Evolutionary conservation across 2,797 vertebrate genomes (phyloP).

Genomic region (Erithacus rubecula): DNA sequence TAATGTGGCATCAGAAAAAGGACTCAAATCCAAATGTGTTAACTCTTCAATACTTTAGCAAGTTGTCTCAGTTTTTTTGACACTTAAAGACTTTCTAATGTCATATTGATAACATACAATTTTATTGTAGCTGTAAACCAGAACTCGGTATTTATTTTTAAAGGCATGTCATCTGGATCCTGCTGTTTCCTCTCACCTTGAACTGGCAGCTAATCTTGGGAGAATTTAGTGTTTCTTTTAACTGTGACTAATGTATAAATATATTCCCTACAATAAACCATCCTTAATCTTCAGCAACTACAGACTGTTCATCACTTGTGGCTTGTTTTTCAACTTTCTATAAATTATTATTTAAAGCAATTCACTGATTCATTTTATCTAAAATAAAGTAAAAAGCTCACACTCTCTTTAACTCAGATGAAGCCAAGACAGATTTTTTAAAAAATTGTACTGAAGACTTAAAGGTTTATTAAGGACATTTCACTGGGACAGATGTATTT

Average conservation of each 20-base stretch:
- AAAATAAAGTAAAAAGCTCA: not conserved
- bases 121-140: not conserved
- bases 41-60: not conserved
- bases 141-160: slow-evolving; percentile 6
- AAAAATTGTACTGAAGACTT: not conserved
- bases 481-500: not conserved
- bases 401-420: not conserved
- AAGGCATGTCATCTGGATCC: slow-evolving; percentile 76
- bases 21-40: not conserved
- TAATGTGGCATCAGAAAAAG: not conserved
- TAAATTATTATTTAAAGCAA: not conserved
- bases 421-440: not conserved
- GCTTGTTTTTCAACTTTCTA: not conserved
- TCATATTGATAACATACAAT: not conserved
- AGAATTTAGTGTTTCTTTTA: slow-evolving; percentile 67
- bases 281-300: not conserved
- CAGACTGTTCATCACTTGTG: not conserved
- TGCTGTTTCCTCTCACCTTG: slow-evolving; percentile 68
- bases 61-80: not conserved
- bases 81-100: not conserved
- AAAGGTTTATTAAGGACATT: not conserved
- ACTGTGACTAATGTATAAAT: not conserved
- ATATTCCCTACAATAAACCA: slow-evolving; percentile 8
- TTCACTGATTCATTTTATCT: not conserved
- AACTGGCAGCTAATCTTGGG: slow-evolving; percentile 71